Base-by-base conservation (phyloP, 1,140 invertebrate genomes). In the Diplogasteroides magnus region DNA sequence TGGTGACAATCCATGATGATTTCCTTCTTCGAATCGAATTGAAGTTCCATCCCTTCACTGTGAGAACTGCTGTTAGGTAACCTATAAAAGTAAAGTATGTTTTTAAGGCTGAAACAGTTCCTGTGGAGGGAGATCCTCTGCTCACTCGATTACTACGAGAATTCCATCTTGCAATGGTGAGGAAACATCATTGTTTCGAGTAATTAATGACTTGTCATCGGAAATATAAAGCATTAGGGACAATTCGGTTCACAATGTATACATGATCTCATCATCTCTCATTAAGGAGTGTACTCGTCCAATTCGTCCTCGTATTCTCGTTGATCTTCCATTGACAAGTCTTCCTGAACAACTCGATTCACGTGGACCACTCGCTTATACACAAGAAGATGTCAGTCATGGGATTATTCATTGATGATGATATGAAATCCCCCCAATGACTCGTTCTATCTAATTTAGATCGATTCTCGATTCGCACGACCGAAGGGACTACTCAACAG, bases 41-140 rank as follows among this genome's bases (percentile, higher is more conserved):
- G 19, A 71, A 72, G 62, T 63, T 31, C 26, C 62, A 57, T 31
- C 70, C 64, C 48, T 72, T 72, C 56, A 27, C 61, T 57, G 66
- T 68, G 3, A 28, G 37, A 48, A 48, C 19, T 48, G 37, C 6
- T 48, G 37, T 48, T 48, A 11, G n/a, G n/a, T n/a, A n/a, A n/a
- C n/a, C n/a, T n/a, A n/a, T 48, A 11, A 6, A 48, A 11, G 19
- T 11, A 48, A 19, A 11, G 19, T 48, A 11, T 48, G 37, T 19
- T 19, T 11, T 48, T 48, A 19, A 48, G 37, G 19, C 19, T 6
- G 37, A 48, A 11, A 48, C 6, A 11, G 19, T 48, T 48, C 37
- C 37, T 48, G 19, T 19, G 6, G 37, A 48, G 37, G 37, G 37
- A 6, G 37, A 48, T 48, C 37, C 37, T 48, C 19, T 48, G 6